Conservation (phyloP, 2,888 invertebrate species). For the Tachina grossa region DNA sequence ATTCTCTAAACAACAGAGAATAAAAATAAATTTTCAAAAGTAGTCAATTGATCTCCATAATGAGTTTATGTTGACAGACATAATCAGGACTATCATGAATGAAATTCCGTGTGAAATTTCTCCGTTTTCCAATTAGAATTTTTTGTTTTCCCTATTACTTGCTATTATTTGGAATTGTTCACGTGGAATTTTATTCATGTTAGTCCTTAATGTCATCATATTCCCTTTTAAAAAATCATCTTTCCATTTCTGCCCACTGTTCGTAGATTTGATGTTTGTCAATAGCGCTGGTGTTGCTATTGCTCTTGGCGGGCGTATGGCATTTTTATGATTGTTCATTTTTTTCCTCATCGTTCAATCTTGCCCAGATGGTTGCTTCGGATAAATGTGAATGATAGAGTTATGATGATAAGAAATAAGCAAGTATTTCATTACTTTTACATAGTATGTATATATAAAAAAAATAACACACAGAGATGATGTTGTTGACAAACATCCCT, state of each 20-base stretch:
- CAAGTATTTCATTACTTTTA: constrained; percentile 68
- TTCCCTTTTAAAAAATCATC: background rate
- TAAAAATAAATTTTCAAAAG: no score
- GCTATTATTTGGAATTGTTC: no score
- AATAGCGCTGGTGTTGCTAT: constrained; percentile 51
- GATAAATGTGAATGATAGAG: constrained; percentile 70
- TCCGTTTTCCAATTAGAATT: no score
- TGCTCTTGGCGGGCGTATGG: constrained; percentile 59
- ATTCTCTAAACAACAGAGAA: no score
- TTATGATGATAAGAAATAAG: constrained; percentile 70
- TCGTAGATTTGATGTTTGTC: constrained; percentile 35
- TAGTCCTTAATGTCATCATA: no score
- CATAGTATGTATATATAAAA: constrained; percentile 32
- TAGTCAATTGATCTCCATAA: no score
- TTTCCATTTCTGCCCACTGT: background rate
- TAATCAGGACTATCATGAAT: no score
- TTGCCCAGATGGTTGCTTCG: constrained; percentile 63
- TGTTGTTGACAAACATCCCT: constrained; percentile 49
- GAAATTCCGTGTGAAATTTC: no score
- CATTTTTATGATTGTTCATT: constrained; percentile 61
- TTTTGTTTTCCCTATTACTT: no score
- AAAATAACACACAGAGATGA: constrained; percentile 25
- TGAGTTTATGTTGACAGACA: no score
- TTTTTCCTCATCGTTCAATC: constrained; percentile 41
- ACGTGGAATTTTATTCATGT: no score